Conservation (phyloP, 1,140 invertebrate genomes). For the Sitophilus oryzae region DNA sequence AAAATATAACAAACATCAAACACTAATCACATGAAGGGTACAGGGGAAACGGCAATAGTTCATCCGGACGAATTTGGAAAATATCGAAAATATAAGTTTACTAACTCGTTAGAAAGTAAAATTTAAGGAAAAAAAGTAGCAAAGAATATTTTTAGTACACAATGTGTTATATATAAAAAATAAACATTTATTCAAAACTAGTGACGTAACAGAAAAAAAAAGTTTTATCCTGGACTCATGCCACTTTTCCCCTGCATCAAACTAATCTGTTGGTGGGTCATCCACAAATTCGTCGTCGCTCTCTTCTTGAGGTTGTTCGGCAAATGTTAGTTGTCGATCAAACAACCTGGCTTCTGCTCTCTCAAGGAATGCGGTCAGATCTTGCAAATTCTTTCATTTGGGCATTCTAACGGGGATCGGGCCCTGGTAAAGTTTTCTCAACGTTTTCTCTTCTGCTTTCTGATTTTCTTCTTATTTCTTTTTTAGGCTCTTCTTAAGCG, state of each 20-base stretch:
- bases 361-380: slow-evolving; percentile 14
- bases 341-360: slow-evolving; percentile 11
- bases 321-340: slow-evolving; percentile 9
- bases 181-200: no score
- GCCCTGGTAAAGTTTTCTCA: slow-evolving; percentile 12
- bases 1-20: no score
- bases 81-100: no score
- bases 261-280: slow-evolving; percentile 14
- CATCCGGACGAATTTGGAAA: no score
- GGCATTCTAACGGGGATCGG: slow-evolving; percentile 6
- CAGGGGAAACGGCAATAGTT: no score
- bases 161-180: no score
- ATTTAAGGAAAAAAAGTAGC: no score
- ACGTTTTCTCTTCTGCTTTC: slow-evolving; percentile 3
- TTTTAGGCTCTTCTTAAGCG: slow-evolving; percentile 10
- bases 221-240: no score
- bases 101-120: no score
- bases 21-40: no score
- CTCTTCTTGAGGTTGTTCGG: slow-evolving; percentile 11
- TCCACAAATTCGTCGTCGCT: slow-evolving; percentile 14
- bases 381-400: slow-evolving; percentile 17
- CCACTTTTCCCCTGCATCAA: slow-evolving; percentile 11
- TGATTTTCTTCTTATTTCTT: slow-evolving; percentile 6
- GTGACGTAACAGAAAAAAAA: no score
- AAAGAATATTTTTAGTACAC: no score